These are phyloP conservation scores for Anthrax anthrax DNA, from an alignment of 2,888 invertebrate species.

Conservation along the genomic window DNA sequence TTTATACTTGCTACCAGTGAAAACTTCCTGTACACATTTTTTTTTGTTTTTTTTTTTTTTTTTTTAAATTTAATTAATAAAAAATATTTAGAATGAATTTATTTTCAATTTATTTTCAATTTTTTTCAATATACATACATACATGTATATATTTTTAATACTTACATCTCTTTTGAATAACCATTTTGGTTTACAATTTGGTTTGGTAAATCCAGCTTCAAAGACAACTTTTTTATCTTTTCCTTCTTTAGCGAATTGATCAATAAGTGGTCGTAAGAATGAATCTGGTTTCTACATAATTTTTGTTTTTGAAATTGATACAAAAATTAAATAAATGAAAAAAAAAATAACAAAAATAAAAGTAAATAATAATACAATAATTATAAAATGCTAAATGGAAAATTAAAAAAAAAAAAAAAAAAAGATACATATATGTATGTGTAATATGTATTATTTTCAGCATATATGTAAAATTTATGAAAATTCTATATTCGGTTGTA, in stretches of 20 bases:
- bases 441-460: not conserved
- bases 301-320: too few relatives aligned
- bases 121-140: too few relatives aligned
- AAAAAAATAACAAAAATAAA: too few relatives aligned
- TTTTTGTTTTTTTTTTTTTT: too few relatives aligned
- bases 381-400: too few relatives aligned
- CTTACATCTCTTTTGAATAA: constrained; percentile 83
- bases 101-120: not conserved
- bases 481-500: too few relatives aligned
- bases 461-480: too few relatives aligned
- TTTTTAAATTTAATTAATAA: not conserved
- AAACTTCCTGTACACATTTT: too few relatives aligned
- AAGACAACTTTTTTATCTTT: constrained; percentile 91
- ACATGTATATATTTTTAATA: too few relatives aligned
- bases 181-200: constrained; percentile 91
- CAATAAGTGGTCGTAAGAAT: constrained; percentile 87
- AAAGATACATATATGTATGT: not conserved
- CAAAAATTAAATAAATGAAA: too few relatives aligned
- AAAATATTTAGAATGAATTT: not conserved
- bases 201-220: constrained; percentile 89
- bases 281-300: constrained; percentile 74
- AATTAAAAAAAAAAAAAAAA: constrained; percentile 5
- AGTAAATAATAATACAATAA: too few relatives aligned
- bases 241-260: constrained; percentile 87
- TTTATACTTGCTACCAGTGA: constrained; percentile 92